Evolutionary conservation across 1,140 invertebrate genomes (phyloP).

Genomic region (Heliconius eleuchia): DNA sequence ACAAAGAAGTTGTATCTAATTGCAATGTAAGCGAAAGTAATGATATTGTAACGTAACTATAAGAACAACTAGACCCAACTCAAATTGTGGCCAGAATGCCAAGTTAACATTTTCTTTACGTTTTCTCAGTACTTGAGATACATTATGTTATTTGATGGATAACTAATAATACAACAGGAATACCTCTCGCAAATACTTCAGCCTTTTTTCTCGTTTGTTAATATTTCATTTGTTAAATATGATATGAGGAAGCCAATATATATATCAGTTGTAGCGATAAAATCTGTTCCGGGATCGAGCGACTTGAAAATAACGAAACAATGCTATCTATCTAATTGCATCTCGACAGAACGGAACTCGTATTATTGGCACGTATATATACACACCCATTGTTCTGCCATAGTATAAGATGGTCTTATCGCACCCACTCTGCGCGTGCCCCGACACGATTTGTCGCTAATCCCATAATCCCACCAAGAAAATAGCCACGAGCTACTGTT

Average conservation of each 20-base stretch:
- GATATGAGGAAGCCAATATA: conserved; percentile 45
- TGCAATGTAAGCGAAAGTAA: conserved; percentile 14
- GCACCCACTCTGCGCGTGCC: conserved; percentile 53
- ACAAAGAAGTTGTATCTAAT: conserved; percentile 5
- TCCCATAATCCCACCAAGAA: conserved; percentile 72
- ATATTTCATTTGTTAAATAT: conserved; percentile 31
- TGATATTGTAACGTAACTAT: neutral
- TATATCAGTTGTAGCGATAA: conserved; percentile 49
- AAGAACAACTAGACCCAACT: neutral
- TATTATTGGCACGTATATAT: conserved; percentile 37
- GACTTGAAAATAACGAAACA: conserved; percentile 50
- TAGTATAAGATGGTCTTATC: conserved; percentile 43
- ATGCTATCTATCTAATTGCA: conserved; percentile 47
- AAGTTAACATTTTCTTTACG: neutral
- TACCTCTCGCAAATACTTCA: neutral
- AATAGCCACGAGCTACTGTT: conserved; percentile 67
- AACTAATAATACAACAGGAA: neutral
- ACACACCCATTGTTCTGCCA: conserved; percentile 32
- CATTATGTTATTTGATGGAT: neutral
- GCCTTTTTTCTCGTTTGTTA: neutral
- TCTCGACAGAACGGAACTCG: conserved; percentile 45
- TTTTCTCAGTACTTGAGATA: neutral
- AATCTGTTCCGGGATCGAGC: conserved; percentile 44
- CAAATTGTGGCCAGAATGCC: neutral
- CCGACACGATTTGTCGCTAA: conserved; percentile 49